Evolutionary conservation across 1,140 invertebrate genomes (phyloP), one percentile per base, ranked within the genome.

Genomic region (Maconellicoccus hirsutus): DNA sequence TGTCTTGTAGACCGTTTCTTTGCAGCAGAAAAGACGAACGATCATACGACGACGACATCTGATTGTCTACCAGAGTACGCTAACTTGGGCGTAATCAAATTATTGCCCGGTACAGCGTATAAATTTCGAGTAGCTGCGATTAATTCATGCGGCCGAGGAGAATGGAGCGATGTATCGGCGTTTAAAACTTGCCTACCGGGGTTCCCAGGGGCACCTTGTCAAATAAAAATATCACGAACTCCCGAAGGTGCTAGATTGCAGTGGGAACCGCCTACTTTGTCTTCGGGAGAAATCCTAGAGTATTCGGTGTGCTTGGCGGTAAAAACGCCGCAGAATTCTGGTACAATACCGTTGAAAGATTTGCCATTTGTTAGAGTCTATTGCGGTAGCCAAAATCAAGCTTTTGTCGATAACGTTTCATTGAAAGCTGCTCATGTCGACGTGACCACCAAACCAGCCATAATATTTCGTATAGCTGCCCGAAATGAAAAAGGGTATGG

Each of bases 401-500:
- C 96, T 82, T 89, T 92, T 38, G 95, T 99, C 21, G 86, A 86
- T n/a, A 93, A 94, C 77, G 81, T 85, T 52, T 92, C 90, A 66
- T 83, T 99, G 25, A 84, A 87, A 70, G 89, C 91, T 4, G 97
- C 96, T 38, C 94, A 98, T 79, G 90, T 98, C 52, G 96, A 99
- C 81, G 93, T 89, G 16, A 93, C 92, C 22, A 91, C 90, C 21
- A 99, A 99, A 81, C 94, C 96, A 69, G 97, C 97, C 71, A 98
- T 99, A 77, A 98, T 99, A 72, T 99, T 99, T 83, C 86, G 97
- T 76, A 99, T 99, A 80, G 95, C 97, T 52, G 97, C 97, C 59
- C 86, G 92, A 74, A 99, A 99, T 82, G 95, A 98, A 75, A 98
- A 98, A 81, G 96, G 96, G 59, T 98, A 98, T 81, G 96, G 97